Percentiles rank a stretch among this genome's conserved stretches.
Evolutionary conservation across 2,113 vertebrate genomes (phyloP).

Genomic region (Budorcas taxicolor): DNA sequence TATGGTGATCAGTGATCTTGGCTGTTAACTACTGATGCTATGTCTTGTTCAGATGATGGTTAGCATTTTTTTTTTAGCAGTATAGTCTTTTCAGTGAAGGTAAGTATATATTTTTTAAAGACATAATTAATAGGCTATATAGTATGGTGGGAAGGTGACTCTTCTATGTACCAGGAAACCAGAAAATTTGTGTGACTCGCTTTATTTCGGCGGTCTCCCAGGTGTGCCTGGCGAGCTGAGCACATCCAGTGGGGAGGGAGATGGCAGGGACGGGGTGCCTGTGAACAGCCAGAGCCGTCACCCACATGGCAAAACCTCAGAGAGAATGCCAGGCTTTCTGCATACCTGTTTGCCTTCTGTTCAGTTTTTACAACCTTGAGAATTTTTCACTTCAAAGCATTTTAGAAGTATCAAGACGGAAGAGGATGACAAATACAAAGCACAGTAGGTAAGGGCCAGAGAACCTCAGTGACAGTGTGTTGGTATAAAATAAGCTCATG

Average conservation of each 20-base stretch:
- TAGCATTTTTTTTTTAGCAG: not conserved
- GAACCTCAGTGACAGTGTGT: not conserved
- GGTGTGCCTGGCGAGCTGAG: not conserved
- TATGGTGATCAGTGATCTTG: not conserved
- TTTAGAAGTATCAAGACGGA: not conserved
- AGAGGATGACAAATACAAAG: not conserved
- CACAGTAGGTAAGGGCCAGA: not conserved
- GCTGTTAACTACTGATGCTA: not conserved
- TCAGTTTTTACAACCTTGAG: not conserved
- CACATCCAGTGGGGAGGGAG: not conserved
- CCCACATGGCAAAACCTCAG: not conserved
- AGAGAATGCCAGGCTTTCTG: not conserved
- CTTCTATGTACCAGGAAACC: not conserved
- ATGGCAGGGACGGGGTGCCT: too few relatives aligned
- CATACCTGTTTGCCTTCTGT: not conserved
- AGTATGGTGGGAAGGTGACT: not conserved
- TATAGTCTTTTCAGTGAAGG: not conserved
- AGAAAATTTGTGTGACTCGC: not conserved
- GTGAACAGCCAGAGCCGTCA: not conserved
- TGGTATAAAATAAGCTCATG: not conserved
- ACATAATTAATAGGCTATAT: not conserved
- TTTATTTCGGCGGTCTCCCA: not conserved
- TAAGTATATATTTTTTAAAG: not conserved
- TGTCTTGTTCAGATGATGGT: not conserved
- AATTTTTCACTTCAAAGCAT: not conserved